phyloP scores from a whole-genome alignment of 1,140 invertebrate species.

The Caerostris darwini region DNA sequence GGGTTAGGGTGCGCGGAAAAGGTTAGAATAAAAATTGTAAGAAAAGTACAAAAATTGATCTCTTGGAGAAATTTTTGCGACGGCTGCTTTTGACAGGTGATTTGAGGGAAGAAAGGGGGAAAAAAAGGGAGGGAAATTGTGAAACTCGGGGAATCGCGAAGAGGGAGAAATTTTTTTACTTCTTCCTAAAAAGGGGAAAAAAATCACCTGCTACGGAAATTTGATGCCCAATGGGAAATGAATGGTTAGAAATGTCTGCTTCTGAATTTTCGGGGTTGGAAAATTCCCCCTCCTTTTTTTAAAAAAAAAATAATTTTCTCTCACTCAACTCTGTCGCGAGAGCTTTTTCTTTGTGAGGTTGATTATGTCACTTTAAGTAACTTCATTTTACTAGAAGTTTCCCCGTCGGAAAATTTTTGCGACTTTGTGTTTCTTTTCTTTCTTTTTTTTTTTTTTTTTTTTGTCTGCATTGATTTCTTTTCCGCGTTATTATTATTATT shows the following conservation, averaged over 20 bases:
- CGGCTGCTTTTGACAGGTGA: conserved; percentile 68
- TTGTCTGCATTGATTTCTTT: neutral
- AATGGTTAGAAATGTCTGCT: conserved; percentile 27
- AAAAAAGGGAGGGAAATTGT: conserved; percentile 34
- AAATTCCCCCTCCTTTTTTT: neutral
- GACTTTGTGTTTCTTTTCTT: no score
- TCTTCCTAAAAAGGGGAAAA: neutral
- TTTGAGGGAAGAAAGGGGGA: conserved; percentile 47
- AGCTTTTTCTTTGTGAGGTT: conserved; percentile 28
- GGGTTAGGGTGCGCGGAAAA: neutral
- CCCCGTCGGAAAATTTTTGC: neutral
- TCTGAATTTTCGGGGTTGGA: conserved; percentile 3
- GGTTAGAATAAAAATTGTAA: neutral
- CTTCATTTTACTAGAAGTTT: conserved; percentile 39
- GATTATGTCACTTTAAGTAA: conserved; percentile 42
- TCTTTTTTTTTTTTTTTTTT: no score
- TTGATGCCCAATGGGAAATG: conserved; percentile 58
- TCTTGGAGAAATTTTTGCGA: conserved; percentile 54
- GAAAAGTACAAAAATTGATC: conserved; percentile 30
- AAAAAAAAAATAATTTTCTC: no score
- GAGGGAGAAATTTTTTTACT: neutral
- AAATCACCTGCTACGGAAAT: conserved; percentile 15
- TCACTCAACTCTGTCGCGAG: neutral
- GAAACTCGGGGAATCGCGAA: conserved; percentile 44
- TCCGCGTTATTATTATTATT: neutral